Percentiles rank a stretch among this genome's conserved stretches.
Evolutionary conservation across 2,888 invertebrate genomes (phyloP).

Genomic region (Caenorhabditis wallacei): DNA sequence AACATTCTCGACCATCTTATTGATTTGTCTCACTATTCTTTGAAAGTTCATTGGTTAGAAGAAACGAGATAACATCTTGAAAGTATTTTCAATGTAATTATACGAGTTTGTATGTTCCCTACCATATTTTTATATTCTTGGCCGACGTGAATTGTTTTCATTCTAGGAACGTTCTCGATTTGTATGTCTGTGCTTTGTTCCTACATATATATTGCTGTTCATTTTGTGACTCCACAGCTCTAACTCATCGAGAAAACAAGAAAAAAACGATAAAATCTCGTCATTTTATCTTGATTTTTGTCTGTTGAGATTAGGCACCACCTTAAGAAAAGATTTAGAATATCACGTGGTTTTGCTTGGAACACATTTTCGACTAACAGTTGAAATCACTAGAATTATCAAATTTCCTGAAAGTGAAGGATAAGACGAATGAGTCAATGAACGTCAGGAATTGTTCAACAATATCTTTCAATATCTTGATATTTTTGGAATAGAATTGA

Average conservation of each 20-base stretch:
- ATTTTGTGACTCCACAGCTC: background rate
- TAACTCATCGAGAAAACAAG: background rate
- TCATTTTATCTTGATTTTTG: slow-evolving; percentile 18
- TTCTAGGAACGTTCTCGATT: too few species aligned
- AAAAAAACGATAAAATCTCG: slow-evolving; percentile 16
- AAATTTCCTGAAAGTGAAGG: background rate
- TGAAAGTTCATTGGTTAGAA: background rate
- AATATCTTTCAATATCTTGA: background rate
- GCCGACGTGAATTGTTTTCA: too few species aligned
- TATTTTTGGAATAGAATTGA: background rate
- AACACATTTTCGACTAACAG: background rate
- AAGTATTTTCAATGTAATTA: too few species aligned
- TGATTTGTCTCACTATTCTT: too few species aligned
- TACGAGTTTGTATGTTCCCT: too few species aligned
- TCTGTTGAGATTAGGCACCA: slow-evolving; percentile 10
- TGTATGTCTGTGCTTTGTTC: background rate
- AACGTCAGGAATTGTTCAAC: background rate
- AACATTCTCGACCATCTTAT: too few species aligned
- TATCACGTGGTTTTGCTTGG: background rate
- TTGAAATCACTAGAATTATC: background rate
- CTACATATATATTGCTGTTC: slow-evolving; percentile 14
- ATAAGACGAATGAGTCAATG: background rate
- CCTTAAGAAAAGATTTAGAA: slow-evolving; percentile 5
- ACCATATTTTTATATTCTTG: too few species aligned
- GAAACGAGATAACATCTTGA: too few species aligned